These are phyloP conservation scores for Ceratosolen fusciceps DNA, from an alignment of 1,140 invertebrate species.

Conservation along the genomic window DNA sequence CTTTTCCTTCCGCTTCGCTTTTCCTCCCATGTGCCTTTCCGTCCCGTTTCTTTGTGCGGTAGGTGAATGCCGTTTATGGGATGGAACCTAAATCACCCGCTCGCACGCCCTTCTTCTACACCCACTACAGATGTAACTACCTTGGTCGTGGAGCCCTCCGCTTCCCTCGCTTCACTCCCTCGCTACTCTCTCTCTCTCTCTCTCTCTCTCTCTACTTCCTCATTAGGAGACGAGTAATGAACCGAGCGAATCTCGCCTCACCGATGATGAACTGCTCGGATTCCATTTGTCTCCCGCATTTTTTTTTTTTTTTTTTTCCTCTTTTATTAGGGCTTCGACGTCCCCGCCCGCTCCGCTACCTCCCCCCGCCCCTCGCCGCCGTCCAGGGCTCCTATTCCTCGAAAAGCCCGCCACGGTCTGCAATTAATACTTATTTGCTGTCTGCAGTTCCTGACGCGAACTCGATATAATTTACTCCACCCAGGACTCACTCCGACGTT, in stretches of 20 bases:
- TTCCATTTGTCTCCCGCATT: conserved; percentile 25
- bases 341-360: not conserved
- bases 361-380: not conserved
- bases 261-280: not conserved
- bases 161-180: not conserved
- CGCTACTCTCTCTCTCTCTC: conserved; percentile 29
- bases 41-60: conserved; percentile 12
- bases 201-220: conserved; percentile 25
- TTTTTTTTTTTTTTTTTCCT: not conserved
- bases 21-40: conserved; percentile 24
- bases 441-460: not conserved
- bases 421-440: conserved; percentile 7
- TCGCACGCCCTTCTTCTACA: conserved; percentile 48
- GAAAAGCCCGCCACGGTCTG: not conserved
- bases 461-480: too few relatives aligned
- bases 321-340: not conserved
- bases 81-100: conserved; percentile 55
- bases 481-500: too few relatives aligned
- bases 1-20: conserved; percentile 18
- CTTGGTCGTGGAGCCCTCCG: not conserved
- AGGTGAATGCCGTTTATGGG: conserved; percentile 33
- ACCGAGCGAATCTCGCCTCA: conserved; percentile 23
- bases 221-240: conserved; percentile 42
- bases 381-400: not conserved
- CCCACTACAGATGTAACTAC: conserved; percentile 36